Conservation (phyloP, 2,888 invertebrate genomes). For the Paralinhomoeus sp. region DNA sequence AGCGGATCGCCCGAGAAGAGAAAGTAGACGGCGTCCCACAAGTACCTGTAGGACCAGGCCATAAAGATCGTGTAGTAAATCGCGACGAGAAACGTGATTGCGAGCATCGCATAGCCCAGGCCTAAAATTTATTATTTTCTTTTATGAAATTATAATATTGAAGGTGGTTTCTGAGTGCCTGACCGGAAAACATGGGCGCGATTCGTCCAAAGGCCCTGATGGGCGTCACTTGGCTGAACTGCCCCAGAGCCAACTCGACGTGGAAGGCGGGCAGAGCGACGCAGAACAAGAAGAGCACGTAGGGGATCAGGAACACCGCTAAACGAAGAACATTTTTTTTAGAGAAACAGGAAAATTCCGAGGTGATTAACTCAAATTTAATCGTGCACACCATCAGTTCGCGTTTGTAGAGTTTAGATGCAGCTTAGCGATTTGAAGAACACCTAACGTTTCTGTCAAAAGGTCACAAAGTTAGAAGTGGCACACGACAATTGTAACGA, state of each 20-base stretch:
- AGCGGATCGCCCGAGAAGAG: slow-evolving; percentile 26
- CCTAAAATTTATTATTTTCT: too few species aligned
- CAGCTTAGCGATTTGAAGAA: too few species aligned
- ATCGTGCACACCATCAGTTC: too few species aligned
- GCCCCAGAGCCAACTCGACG: slow-evolving; percentile 3
- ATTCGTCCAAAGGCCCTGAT: not conserved
- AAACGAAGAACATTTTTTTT: too few species aligned
- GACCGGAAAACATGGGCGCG: not conserved
- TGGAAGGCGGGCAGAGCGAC: slow-evolving; percentile 3
- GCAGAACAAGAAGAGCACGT: slow-evolving; percentile 3
- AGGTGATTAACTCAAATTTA: too few species aligned
- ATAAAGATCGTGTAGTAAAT: slow-evolving; percentile 34
- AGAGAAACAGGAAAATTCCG: too few species aligned
- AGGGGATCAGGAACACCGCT: slow-evolving; percentile 4
- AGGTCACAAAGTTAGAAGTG: too few species aligned
- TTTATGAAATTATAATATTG: not conserved
- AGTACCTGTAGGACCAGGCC: slow-evolving; percentile 31
- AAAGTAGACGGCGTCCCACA: slow-evolving; percentile 28
- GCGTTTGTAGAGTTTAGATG: too few species aligned
- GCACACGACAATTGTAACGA: too few species aligned
- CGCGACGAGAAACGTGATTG: slow-evolving; percentile 29
- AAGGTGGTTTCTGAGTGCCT: not conserved
- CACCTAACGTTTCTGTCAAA: too few species aligned
- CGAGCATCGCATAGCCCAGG: slow-evolving; percentile 32
- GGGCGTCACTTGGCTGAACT: slow-evolving; percentile 1